Percentiles rank a stretch among this genome's conserved stretches.
Evolutionary conservation across 2,113 vertebrate species (phyloP).

Genomic region (Galbula dea): DNA sequence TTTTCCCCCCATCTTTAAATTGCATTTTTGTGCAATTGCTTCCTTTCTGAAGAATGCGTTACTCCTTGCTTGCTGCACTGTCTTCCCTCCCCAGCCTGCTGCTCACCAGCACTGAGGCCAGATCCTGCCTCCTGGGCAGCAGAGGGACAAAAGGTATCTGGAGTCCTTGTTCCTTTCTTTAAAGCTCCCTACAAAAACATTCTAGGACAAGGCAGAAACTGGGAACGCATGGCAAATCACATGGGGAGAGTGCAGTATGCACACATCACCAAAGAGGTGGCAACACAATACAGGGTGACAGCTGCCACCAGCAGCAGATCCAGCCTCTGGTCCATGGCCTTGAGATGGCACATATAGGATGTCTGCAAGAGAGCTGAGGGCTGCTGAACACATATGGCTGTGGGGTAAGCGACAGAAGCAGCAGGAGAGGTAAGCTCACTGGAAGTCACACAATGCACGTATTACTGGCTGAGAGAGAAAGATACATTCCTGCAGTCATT

Average conservation of each 20-base stretch:
- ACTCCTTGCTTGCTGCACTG: neutral
- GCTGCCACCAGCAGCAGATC: neutral
- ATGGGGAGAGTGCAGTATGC: neutral
- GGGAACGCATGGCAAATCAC: neutral
- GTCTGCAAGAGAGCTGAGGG: neutral
- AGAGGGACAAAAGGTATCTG: neutral
- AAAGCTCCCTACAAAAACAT: neutral
- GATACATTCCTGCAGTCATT: neutral
- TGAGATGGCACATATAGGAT: neutral
- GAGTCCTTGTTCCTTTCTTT: neutral
- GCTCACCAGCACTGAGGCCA: neutral
- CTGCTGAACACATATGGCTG: neutral
- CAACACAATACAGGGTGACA: neutral
- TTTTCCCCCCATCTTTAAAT: neutral
- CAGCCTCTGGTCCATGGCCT: neutral
- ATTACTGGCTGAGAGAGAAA: neutral
- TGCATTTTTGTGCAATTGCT: conserved; percentile 14
- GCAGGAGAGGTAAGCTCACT: neutral
- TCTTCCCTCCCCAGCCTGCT: neutral
- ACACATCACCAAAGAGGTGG: neutral
- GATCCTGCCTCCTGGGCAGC: neutral
- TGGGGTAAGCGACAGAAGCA: neutral
- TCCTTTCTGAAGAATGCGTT: neutral
- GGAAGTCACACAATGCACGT: neutral
- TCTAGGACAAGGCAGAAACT: neutral